Evolutionary conservation across 2,888 invertebrate species (phyloP), one percentile per base, ranked within the genome.

Genomic region (Eupithecia abbreviata): DNA sequence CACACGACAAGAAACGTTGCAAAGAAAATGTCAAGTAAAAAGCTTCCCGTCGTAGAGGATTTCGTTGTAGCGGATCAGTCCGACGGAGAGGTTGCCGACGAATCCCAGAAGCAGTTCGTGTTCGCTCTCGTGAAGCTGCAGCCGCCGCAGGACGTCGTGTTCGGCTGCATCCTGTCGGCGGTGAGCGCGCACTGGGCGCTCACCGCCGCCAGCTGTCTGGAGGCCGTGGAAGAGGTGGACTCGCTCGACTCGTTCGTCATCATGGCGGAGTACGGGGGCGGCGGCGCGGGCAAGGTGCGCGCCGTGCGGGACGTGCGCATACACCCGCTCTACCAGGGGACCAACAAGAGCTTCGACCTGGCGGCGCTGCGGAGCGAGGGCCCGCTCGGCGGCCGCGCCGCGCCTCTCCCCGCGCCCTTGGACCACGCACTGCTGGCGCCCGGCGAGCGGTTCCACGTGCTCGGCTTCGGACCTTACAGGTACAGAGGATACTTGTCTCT

Each of bases 121-220:
- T 73, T 90, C 15, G 92, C 92, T 13, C 84, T 94, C 15, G 93
- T 93, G 47, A 91, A 90, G 79, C 69, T 89, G 43, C 88, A 84
- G 42, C 89, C 90, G 4, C 85, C 85, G 2, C 81, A 82, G n/a
- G 88, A 88, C 47, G 71, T 89, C 6, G 88, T 85, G 43, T 93
- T 93, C 77, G 93, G 92, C 3, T 94, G 94, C 80, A 89, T 88
- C 3, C 84, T 92, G 65, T 91, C 92, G 2, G 84, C 90, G n/a
- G 80, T 94, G 30, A 84, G 86, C 15, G 79, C 82, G 12, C 83
- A 83, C 75, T 93, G 93, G 91, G 84, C 88, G 42, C 76, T 94
- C 72, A 93, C 94, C 3, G 90, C 93, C 0, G 94, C 93, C 15
- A 93, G 92, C 79, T 94, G 93, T 80, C 85, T 93, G 49, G 91